Base-by-base conservation (phyloP, 2,113 vertebrate species). In the Motacilla tschutschensis region DNA sequence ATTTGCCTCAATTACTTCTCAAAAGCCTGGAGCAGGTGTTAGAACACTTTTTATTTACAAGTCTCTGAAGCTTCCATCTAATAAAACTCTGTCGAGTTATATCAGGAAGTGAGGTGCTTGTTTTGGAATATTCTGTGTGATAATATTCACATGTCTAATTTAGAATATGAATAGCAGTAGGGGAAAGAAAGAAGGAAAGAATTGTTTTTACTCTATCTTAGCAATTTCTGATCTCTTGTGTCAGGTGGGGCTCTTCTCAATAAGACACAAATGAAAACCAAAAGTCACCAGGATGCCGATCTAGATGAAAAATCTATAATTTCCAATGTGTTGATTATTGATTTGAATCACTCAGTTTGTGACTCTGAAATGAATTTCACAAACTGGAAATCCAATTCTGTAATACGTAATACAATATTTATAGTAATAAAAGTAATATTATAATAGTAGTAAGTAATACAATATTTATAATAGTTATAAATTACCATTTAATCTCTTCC, bases 1-100 rank as follows among this genome's bases (percentile, higher is more conserved):
- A 78, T 90, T 93, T 88, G 60, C 48, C 41, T 93, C 57, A 54
- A 35, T 85, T 91, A 58, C 48, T 78, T 85, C 43, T 83, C 25
- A 69, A 80, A 90, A 88, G 55, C 80, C 76, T 66, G 14, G 17
- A 78, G 59, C 83, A 93, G 58, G 54, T 82, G 86, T 88, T 74
- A 65, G 58, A 88, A 79, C 35, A 53, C 33, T 86, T 75, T 46
- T 77, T 76, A 53, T 83, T 88, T 92, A 50, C 57, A 63, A 55
- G 21, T 85, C n/a, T 91, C 72, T 69, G 73, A 85, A 83, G 33
- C 44, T 69, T 35, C 57, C 40, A n/a, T 38, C 38, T 70, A 63
- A 72, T 71, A 79, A 87, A 89, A 72, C 22, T 83, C 58, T 9
- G 4, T 63, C 16, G 17, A 81, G 17, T 81, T 88, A 33, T 35